A percentile compares a stretch with the other conserved stretches of the same genome.
Conservation (phyloP, 2,113 vertebrate genomes). For the Etia nguti region DNA sequence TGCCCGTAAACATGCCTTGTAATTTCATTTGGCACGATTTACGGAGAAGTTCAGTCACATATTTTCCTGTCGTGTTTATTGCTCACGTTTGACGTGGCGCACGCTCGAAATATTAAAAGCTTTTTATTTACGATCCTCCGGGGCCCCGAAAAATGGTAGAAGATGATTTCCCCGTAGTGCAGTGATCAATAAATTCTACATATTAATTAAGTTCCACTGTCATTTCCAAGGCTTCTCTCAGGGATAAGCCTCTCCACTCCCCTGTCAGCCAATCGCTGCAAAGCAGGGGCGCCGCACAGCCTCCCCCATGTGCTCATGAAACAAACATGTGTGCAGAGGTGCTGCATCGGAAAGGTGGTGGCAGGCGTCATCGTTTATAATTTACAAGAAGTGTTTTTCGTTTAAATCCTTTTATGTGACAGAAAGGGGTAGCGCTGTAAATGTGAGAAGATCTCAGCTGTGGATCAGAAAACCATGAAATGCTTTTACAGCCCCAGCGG, state of each 20-base stretch:
- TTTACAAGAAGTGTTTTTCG: slow-evolving; percentile 47
- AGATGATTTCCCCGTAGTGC: slow-evolving; percentile 65
- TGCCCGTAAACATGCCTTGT: neutral
- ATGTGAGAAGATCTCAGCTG: slow-evolving; percentile 44
- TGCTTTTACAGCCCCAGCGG: slow-evolving; percentile 27
- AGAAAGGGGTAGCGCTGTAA: slow-evolving; percentile 31
- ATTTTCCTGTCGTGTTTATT: slow-evolving; percentile 43
- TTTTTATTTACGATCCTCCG: slow-evolving; percentile 33
- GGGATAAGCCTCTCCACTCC: slow-evolving; percentile 6
- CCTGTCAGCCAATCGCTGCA: slow-evolving; percentile 17
- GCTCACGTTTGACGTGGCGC: slow-evolving; percentile 12
- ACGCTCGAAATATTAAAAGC: slow-evolving; percentile 40
- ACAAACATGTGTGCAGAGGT: neutral
- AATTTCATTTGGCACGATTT: slow-evolving; percentile 39
- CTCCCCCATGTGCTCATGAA: neutral
- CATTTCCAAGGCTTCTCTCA: slow-evolving; percentile 51
- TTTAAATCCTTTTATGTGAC: slow-evolving; percentile 53
- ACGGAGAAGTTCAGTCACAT: slow-evolving; percentile 5
- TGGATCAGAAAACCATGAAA: slow-evolving; percentile 39
- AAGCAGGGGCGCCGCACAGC: neutral
- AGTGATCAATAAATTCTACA: slow-evolving; percentile 72
- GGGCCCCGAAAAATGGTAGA: slow-evolving; percentile 35
- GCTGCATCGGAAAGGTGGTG: neutral
- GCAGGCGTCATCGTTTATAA: neutral
- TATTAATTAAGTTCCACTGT: slow-evolving; percentile 71